These are phyloP conservation scores for Riparia riparia DNA, from an alignment of 2,113 vertebrate species.

Conservation along the genomic window DNA sequence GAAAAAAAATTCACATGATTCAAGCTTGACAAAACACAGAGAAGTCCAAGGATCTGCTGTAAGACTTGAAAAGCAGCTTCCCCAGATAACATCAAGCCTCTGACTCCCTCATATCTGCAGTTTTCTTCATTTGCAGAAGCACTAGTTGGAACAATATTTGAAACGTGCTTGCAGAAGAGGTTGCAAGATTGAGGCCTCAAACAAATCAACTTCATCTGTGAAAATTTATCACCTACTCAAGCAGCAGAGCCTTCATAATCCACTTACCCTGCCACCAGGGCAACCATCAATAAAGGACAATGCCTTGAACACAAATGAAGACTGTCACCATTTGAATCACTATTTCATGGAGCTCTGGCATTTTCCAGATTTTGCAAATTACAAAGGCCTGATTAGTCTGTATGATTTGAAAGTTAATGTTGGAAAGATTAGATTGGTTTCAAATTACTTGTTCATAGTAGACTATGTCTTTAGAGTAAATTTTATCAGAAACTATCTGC, in stretches of 20 bases:
- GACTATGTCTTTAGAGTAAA: neutral
- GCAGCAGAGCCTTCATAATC: neutral
- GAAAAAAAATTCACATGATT: slow-evolving; percentile 55
- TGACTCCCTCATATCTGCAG: neutral
- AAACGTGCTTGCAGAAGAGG: neutral
- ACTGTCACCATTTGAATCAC: neutral
- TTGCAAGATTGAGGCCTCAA: neutral
- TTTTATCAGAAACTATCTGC: slow-evolving; percentile 35
- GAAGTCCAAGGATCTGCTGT: slow-evolving; percentile 17
- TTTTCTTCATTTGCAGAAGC: neutral
- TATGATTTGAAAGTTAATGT: neutral
- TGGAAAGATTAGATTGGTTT: neutral
- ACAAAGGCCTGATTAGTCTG: neutral
- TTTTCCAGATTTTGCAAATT: neutral
- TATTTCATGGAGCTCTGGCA: neutral
- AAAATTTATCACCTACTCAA: neutral
- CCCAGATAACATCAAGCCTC: neutral
- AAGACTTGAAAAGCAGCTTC: neutral
- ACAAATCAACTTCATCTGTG: neutral
- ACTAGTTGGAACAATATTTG: neutral
- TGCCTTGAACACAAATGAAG: neutral
- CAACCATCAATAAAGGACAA: neutral
- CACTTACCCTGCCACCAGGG: neutral
- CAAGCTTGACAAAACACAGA: neutral
- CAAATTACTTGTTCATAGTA: neutral